phyloP scores from a whole-genome alignment of 2,888 invertebrate species.

The Opisthograptis luteolata region DNA sequence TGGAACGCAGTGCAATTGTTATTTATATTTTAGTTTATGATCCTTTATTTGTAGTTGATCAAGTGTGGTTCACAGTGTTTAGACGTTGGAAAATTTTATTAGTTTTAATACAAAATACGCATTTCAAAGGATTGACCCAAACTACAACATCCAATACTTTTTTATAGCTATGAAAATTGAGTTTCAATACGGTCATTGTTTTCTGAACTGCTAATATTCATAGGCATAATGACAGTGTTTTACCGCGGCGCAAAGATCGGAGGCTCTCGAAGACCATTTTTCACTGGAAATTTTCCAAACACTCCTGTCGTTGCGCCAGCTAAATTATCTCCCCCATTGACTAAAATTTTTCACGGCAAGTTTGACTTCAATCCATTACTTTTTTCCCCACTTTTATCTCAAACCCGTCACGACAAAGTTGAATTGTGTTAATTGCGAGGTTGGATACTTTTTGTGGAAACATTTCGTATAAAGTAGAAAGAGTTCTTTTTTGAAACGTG shows the following conservation, averaged over 20 bases:
- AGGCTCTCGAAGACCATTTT: constrained; percentile 56
- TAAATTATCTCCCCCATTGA: constrained; percentile 81
- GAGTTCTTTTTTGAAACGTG: constrained; percentile 45
- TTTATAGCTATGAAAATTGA: too few species aligned
- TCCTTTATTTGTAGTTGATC: too few species aligned
- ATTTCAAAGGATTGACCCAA: too few species aligned
- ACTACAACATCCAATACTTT: too few species aligned
- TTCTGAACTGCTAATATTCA: constrained; percentile 71
- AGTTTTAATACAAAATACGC: too few species aligned
- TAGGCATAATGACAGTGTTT: constrained; percentile 72
- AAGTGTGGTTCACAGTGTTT: too few species aligned
- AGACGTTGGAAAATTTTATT: too few species aligned
- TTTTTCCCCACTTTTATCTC: constrained; percentile 74
- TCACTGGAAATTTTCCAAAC: constrained; percentile 74
- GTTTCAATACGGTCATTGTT: constrained; percentile 69
- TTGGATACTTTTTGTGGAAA: constrained; percentile 62
- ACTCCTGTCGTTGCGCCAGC: constrained; percentile 64
- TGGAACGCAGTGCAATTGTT: constrained; percentile 15
- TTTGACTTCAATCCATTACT: constrained; percentile 81
- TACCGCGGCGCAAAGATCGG: constrained; percentile 55
- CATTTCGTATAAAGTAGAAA: constrained; percentile 53
- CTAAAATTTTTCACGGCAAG: constrained; percentile 79
- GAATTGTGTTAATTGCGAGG: constrained; percentile 75
- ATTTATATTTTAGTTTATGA: constrained; percentile 14
- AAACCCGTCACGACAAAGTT: constrained; percentile 66